These are phyloP conservation scores for Keiferia lycopersicella DNA, from an alignment of 2,888 invertebrate species.

Conservation along the genomic window DNA sequence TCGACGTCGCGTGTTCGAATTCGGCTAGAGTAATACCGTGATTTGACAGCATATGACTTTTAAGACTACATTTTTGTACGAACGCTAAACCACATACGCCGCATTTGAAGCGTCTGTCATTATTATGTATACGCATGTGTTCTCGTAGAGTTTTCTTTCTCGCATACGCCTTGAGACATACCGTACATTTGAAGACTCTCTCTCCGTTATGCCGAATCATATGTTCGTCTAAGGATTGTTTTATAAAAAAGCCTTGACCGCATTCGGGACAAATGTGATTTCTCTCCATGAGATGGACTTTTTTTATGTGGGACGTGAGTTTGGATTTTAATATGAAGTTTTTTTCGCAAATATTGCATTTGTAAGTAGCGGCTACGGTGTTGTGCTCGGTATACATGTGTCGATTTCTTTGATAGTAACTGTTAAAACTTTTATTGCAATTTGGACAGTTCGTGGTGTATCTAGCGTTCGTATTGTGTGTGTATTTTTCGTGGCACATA, in stretches of 20 bases:
- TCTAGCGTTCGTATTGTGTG: slow-evolving; percentile 59
- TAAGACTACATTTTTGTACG: slow-evolving; percentile 70
- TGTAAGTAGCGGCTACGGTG: slow-evolving; percentile 57
- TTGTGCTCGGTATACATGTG: slow-evolving; percentile 70
- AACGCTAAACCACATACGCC: slow-evolving; percentile 62
- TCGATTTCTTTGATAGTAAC: slow-evolving; percentile 66
- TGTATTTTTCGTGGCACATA: slow-evolving; percentile 68
- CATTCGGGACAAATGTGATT: slow-evolving; percentile 69
- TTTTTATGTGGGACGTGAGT: slow-evolving; percentile 67
- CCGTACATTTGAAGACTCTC: slow-evolving; percentile 61
- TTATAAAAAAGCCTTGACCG: slow-evolving; percentile 68
- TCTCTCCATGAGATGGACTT: slow-evolving; percentile 69
- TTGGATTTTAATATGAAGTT: slow-evolving; percentile 67
- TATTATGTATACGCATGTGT: slow-evolving; percentile 73
- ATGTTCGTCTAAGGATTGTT: slow-evolving; percentile 67
- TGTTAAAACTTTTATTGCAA: slow-evolving; percentile 63
- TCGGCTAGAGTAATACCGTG: slow-evolving; percentile 64
- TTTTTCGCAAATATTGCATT: slow-evolving; percentile 70
- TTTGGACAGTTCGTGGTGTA: slow-evolving; percentile 68
- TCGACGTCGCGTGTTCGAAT: slow-evolving; percentile 45
- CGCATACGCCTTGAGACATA: slow-evolving; percentile 66
- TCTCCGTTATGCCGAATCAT: slow-evolving; percentile 72
- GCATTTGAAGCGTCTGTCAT: slow-evolving; percentile 69
- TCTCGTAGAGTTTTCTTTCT: slow-evolving; percentile 69
- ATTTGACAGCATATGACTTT: slow-evolving; percentile 70